These are phyloP conservation scores for Engystomops pustulosus DNA, from an alignment of 2,113 vertebrate species.

Conservation along the genomic window DNA sequence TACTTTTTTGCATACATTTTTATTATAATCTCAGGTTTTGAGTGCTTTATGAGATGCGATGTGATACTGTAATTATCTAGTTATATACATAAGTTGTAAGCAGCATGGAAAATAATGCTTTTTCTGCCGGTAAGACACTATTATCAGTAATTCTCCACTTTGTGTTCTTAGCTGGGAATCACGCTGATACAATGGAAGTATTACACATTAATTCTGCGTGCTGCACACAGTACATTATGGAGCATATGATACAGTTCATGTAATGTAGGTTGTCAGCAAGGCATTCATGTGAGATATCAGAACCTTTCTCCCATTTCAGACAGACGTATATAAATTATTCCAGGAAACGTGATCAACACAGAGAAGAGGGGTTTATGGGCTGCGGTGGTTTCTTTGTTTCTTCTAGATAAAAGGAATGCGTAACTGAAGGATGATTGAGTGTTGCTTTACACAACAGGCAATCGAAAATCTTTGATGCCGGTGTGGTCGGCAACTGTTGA, in stretches of 20 bases:
- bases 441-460: slow-evolving; percentile 7
- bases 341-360: slow-evolving; percentile 51
- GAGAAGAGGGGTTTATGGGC: slow-evolving; percentile 32
- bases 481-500: slow-evolving; percentile 1
- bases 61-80: too few relatives aligned
- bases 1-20: too few relatives aligned
- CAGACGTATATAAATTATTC: slow-evolving; percentile 48
- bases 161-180: background rate
- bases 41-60: too few relatives aligned
- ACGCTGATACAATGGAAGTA: background rate
- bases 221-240: background rate
- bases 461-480: slow-evolving; percentile 25
- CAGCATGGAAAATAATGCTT: background rate
- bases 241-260: background rate
- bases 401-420: slow-evolving; percentile 34
- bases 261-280: background rate
- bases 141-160: background rate
- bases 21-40: too few relatives aligned
- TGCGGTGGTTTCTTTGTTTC: slow-evolving; percentile 40
- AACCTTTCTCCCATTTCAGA: slow-evolving; percentile 45
- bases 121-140: background rate
- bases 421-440: slow-evolving; percentile 31
- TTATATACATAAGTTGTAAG: background rate
- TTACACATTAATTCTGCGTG: background rate
- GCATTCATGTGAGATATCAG: background rate